These are phyloP conservation scores for Encarsia formosa DNA, from an alignment of 2,888 invertebrate genomes.

Conservation along the genomic window DNA sequence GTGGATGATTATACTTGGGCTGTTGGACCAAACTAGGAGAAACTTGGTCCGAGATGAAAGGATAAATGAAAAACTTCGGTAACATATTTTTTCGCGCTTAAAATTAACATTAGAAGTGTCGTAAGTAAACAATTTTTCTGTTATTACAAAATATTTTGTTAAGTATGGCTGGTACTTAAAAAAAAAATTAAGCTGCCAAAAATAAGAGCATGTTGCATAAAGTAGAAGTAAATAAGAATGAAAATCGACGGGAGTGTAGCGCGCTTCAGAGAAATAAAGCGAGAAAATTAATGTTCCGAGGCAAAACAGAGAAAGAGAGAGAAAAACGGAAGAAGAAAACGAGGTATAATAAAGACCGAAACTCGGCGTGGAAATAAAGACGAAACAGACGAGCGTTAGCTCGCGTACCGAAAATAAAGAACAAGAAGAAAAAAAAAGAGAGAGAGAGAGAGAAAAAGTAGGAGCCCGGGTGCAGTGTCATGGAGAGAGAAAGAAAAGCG, in stretches of 20 bases:
- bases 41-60: no score
- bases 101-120: no score
- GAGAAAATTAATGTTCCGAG: slow-evolving; percentile 18
- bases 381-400: slow-evolving; percentile 24
- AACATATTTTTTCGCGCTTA: no score
- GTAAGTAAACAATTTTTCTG: no score
- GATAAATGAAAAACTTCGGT: no score
- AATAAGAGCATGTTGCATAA: no score
- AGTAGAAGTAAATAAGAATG: no score
- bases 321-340: slow-evolving; percentile 20
- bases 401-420: no score
- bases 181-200: slow-evolving; percentile 1
- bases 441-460: slow-evolving; percentile 13
- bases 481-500: slow-evolving; percentile 24
- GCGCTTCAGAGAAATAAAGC: slow-evolving; percentile 19
- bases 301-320: slow-evolving; percentile 3
- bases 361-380: slow-evolving; percentile 23
- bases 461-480: slow-evolving; percentile 14
- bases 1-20: no score
- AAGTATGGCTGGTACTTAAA: background rate
- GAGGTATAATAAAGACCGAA: slow-evolving; percentile 24
- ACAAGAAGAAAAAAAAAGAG: background rate
- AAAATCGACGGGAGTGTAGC: no score
- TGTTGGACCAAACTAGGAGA: no score
- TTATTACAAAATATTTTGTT: no score